Evolutionary conservation across 2,113 vertebrate genomes (phyloP).

Genomic region (Chrysochloris asiatica): DNA sequence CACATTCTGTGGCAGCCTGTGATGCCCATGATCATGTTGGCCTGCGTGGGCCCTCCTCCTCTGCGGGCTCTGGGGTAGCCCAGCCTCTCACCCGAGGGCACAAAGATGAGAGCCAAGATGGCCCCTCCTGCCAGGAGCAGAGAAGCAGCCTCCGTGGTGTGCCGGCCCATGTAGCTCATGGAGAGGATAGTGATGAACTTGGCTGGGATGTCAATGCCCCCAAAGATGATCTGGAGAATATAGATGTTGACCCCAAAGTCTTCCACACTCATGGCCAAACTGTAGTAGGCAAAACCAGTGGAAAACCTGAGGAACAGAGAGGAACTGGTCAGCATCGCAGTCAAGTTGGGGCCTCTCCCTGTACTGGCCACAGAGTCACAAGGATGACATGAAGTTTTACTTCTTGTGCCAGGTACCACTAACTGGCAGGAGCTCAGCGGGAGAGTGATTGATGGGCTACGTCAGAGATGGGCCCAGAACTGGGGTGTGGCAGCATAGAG

Average conservation of each 20-base stretch:
- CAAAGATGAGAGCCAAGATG: constrained; percentile 84
- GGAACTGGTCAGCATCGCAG: not conserved
- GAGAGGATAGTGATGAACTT: constrained; percentile 87
- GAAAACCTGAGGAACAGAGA: constrained; percentile 81
- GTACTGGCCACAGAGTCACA: not conserved
- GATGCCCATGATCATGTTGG: rapidly evolving
- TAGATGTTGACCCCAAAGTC: constrained; percentile 92
- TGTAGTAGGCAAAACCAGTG: constrained; percentile 93
- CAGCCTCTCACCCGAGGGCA: constrained; percentile 85
- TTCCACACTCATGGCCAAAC: constrained; percentile 84
- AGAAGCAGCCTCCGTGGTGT: constrained; percentile 79
- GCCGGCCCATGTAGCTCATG: constrained; percentile 85
- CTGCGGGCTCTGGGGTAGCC: not conserved
- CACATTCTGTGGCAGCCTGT: not conserved
- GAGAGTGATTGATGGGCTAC: not conserved
- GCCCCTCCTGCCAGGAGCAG: constrained; percentile 84
- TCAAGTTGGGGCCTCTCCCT: not conserved
- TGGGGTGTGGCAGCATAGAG: not conserved
- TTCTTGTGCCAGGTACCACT: not conserved
- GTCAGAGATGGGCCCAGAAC: not conserved
- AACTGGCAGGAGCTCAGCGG: not conserved
- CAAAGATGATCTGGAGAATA: constrained; percentile 92
- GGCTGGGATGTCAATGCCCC: constrained; percentile 90
- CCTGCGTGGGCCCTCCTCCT: not conserved
- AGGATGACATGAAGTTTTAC: not conserved